Base-by-base conservation (phyloP, 2,888 invertebrate species). In the Chirona hameri region DNA sequence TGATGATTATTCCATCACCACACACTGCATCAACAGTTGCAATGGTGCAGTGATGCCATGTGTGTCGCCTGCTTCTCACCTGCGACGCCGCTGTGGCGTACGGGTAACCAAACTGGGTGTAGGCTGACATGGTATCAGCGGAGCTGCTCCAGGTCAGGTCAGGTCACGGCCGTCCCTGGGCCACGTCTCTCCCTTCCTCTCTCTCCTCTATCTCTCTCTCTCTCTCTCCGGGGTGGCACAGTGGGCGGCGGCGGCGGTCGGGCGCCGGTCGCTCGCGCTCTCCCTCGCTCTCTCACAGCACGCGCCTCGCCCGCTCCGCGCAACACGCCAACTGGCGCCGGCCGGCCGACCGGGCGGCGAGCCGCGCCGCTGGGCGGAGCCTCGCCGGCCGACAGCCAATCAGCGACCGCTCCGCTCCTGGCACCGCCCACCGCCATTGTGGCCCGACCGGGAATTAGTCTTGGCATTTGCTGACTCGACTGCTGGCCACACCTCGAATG, bases 91-190 rank as follows among this genome's bases (percentile, higher is more conserved):
- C 84, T 91, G 95, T 92, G 91, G 95, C 94, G 91, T 95, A 95
- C 87, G 94, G 92, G 90, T 95, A 96, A 91, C 95, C 95, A 90
- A 95, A 95, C 90, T 96, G 95, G 88, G 95, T 92, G 90, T 96
- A 96, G 87, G 95, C 94, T 89, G 95, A 92, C 92, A 92, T 91
- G 84, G 82, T 84, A 57, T 82, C 48, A 65, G 72, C 76, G 81
- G 84, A 81, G 60, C 39, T 39, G 80, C 82, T 7, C 29, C 29
- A 69, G 69, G 69, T 69, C 69, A 69, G 27, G 9, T 27, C 29
- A 69, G 29, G 69, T 14, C 29, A 27, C 72, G 72, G 31, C 72
- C 18, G 72, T 52, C 27, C n/a, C 12, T 12, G 18, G 72, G 72
- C 31, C 72, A 27, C 29, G 72, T 72, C 29, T 27, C 31, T 72